phyloP scores from a whole-genome alignment of 2,113 vertebrate species.

The Thymallus thymallus region DNA sequence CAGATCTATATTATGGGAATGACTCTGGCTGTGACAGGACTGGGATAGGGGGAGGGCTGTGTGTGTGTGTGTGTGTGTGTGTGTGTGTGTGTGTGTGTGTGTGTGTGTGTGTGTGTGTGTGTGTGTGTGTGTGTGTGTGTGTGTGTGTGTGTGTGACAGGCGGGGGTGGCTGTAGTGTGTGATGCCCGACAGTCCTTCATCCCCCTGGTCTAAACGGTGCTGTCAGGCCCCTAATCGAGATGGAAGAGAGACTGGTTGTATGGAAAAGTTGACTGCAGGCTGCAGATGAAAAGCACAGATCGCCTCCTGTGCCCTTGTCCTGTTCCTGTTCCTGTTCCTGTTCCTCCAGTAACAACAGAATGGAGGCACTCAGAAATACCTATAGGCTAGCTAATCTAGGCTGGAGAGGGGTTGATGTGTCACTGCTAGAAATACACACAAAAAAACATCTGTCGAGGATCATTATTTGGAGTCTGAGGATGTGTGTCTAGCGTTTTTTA shows the following conservation, averaged over 20 bases:
- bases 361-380: constrained; percentile 37
- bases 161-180: constrained; percentile 40
- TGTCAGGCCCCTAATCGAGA: constrained; percentile 78
- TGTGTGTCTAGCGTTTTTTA: too few species aligned
- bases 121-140: background rate
- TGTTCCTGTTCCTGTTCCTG: constrained; percentile 64
- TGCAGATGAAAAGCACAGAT: too few species aligned
- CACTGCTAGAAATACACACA: too few species aligned
- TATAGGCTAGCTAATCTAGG: too few species aligned
- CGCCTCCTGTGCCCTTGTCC: constrained; percentile 36
- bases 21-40: constrained; percentile 68
- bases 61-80: background rate
- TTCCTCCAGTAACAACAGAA: constrained; percentile 57
- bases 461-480: too few species aligned
- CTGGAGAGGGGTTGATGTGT: too few species aligned
- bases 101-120: background rate
- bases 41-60: constrained; percentile 31
- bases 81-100: background rate
- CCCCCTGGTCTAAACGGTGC: constrained; percentile 66
- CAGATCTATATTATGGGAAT: constrained; percentile 76
- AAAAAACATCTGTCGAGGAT: too few species aligned
- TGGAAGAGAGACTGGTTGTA: constrained; percentile 62
- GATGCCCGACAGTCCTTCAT: constrained; percentile 80
- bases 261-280: background rate
- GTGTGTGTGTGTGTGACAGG: background rate